These are phyloP conservation scores for Nasua narica DNA, from an alignment of 2,797 vertebrate genomes.

Conservation along the genomic window DNA sequence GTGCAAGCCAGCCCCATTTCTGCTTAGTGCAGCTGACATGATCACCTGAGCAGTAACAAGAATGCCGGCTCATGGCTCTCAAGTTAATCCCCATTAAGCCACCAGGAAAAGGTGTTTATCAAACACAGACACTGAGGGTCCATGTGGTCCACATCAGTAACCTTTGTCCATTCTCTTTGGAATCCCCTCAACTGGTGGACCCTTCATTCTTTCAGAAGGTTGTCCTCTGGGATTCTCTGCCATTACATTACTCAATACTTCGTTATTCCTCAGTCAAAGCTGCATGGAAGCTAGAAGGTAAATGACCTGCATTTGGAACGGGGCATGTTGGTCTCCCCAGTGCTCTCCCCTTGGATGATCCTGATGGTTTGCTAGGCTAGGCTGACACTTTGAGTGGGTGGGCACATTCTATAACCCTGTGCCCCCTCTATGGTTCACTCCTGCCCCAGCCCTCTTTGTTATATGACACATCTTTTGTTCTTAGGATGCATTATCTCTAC, in stretches of 20 bases:
- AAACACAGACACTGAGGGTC: not conserved
- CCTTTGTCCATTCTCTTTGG: slow-evolving; percentile 51
- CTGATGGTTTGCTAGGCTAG: not conserved
- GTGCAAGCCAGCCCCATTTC: not conserved
- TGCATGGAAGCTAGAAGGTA: not conserved
- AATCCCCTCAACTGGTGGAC: not conserved
- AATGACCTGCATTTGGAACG: not conserved
- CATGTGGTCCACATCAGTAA: not conserved
- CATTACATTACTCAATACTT: not conserved
- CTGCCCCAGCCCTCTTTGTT: not conserved
- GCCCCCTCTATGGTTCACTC: not conserved
- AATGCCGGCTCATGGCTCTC: not conserved
- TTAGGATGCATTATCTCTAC: not conserved
- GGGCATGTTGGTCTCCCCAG: not conserved
- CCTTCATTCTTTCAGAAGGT: not conserved
- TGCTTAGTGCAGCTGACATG: too few relatives aligned
- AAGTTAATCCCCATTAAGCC: slow-evolving; percentile 51
- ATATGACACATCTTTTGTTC: not conserved
- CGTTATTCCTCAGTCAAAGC: not conserved
- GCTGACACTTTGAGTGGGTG: not conserved
- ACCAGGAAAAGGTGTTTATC: not conserved
- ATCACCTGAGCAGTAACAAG: not conserved
- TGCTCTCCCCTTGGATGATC: not conserved
- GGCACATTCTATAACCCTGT: not conserved
- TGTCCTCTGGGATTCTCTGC: not conserved